Evolutionary conservation across 2,113 vertebrate species (phyloP).

Genomic region (Cettia cetti): DNA sequence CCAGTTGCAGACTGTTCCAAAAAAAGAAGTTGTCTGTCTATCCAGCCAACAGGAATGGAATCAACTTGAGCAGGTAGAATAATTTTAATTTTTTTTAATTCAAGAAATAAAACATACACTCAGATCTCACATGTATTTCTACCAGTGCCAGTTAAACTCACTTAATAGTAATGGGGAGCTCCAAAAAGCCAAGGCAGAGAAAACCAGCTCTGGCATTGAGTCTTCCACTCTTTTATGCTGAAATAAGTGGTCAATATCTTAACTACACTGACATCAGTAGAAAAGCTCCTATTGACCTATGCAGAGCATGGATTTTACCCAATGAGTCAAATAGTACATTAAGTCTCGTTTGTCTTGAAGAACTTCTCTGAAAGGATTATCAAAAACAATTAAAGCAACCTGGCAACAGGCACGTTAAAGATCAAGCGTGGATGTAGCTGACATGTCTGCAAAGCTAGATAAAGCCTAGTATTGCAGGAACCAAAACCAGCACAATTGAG

Average conservation of each 20-base stretch:
- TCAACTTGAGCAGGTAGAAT: background rate
- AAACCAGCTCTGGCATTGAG: background rate
- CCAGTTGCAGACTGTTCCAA: background rate
- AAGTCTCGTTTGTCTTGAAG: background rate
- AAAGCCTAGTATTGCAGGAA: background rate
- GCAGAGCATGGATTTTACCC: slow-evolving; percentile 5
- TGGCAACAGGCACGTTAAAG: background rate
- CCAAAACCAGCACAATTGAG: background rate
- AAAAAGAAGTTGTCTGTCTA: background rate
- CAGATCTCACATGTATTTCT: background rate
- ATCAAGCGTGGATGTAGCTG: background rate
- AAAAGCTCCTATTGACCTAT: background rate
- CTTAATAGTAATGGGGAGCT: background rate
- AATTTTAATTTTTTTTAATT: no score
- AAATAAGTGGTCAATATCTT: background rate
- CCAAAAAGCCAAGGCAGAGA: background rate
- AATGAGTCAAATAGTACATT: background rate
- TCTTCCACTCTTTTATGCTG: background rate
- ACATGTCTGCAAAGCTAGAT: background rate
- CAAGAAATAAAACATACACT: background rate
- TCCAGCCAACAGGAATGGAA: background rate
- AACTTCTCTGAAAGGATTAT: background rate
- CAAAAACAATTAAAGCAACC: background rate
- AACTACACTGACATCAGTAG: background rate
- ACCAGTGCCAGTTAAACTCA: rapidly evolving